Conservation (phyloP, 2,797 vertebrate genomes). For the Microhierax caerulescens region DNA sequence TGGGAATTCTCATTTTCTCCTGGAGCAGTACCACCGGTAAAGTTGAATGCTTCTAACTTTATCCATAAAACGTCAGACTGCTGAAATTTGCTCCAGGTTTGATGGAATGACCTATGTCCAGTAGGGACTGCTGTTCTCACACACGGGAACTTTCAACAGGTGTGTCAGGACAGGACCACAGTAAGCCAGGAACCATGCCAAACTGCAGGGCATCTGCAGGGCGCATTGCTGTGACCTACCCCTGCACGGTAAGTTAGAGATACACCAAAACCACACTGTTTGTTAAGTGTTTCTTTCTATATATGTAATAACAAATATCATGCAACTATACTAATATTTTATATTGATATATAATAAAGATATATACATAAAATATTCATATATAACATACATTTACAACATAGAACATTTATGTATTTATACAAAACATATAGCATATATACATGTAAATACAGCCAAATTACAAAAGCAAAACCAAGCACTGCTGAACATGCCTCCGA, state of each 20-base stretch:
- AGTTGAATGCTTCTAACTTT: not conserved
- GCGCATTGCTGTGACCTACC: not conserved
- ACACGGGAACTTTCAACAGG: rapidly evolving
- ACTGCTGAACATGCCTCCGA: not conserved
- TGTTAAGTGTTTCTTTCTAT: not conserved
- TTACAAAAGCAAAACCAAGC: not conserved
- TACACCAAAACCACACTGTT: not conserved
- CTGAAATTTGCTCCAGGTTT: not conserved
- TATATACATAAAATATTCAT: not conserved
- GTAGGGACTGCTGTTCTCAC: not conserved
- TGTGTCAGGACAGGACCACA: rapidly evolving
- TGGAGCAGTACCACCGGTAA: rapidly evolving
- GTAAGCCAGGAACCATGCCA: not conserved
- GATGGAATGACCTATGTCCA: not conserved
- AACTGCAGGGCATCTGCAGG: not conserved
- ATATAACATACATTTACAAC: not conserved
- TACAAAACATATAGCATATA: not conserved
- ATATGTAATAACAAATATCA: not conserved
- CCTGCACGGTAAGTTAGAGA: not conserved
- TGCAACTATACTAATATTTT: not conserved
- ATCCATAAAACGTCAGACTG: not conserved
- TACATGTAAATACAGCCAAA: not conserved
- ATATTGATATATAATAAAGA: not conserved
- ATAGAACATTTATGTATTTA: not conserved
- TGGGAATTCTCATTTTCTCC: not conserved